Percentiles rank a stretch among this genome's conserved stretches.
These are phyloP conservation scores for Chelonus insularis DNA, from an alignment of 1,140 invertebrate genomes.

Conservation along the genomic window DNA sequence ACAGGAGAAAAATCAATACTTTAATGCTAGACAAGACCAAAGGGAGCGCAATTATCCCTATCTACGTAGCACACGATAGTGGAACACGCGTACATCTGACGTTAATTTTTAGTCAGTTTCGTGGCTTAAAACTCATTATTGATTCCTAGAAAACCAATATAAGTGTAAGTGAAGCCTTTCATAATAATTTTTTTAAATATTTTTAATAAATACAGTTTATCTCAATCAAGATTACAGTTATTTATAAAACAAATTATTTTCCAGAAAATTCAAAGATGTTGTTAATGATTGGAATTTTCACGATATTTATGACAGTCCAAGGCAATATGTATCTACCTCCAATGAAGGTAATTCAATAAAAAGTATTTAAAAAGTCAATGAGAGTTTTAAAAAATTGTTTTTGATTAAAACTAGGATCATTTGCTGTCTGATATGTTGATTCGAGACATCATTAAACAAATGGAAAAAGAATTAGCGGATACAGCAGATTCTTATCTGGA, in stretches of 20 bases:
- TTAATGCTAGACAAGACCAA: conserved; percentile 33
- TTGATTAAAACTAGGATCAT: conserved; percentile 36
- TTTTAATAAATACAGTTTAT: background rate
- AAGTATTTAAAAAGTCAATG: too few relatives aligned
- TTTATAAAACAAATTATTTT: too few relatives aligned
- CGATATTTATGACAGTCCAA: too few relatives aligned
- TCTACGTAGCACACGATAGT: conserved; percentile 27
- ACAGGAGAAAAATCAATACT: conserved; percentile 47
- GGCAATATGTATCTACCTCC: too few relatives aligned
- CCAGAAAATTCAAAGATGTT: too few relatives aligned
- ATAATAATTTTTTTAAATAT: background rate
- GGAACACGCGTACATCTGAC: background rate
- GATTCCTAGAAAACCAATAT: too few relatives aligned
- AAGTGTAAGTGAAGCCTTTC: background rate
- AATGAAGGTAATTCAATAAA: too few relatives aligned
- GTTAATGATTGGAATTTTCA: too few relatives aligned
- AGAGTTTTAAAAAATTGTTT: background rate
- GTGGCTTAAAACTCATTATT: background rate
- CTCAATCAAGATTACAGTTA: too few relatives aligned
- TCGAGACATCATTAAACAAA: conserved; percentile 70
- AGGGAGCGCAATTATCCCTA: conserved; percentile 34
- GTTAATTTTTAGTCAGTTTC: background rate
- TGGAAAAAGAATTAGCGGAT: conserved; percentile 71
- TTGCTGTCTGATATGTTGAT: conserved; percentile 66
- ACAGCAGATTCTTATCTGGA: conserved; percentile 66